Evolutionary conservation across 1,140 invertebrate genomes (phyloP).

Genomic region (Drosophila chauvacae): DNA sequence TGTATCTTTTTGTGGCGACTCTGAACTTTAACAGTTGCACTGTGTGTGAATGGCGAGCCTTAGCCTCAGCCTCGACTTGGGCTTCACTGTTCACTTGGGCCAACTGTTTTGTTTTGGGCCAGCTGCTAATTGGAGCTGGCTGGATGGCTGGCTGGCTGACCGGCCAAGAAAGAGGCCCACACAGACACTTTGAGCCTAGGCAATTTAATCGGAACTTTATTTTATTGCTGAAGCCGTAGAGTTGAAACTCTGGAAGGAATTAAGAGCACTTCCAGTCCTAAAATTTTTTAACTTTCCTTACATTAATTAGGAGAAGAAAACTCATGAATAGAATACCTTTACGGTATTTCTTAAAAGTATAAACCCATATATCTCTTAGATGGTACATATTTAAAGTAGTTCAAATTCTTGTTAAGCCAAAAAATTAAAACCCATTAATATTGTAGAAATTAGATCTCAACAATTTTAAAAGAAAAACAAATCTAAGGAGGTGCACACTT

Average conservation of each 20-base stretch:
- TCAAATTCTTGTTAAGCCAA: not conserved
- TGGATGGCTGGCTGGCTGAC: not conserved
- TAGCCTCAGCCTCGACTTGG: not conserved
- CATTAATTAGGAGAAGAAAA: not conserved
- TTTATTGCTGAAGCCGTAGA: slow-evolving; percentile 42
- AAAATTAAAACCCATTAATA: not conserved
- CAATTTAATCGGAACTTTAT: slow-evolving; percentile 27
- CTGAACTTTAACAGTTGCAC: slow-evolving; percentile 50
- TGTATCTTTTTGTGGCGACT: slow-evolving; percentile 42
- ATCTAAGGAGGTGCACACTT: not conserved
- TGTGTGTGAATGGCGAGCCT: slow-evolving; percentile 23
- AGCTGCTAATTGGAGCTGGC: slow-evolving; percentile 31
- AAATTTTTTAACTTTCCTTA: not conserved
- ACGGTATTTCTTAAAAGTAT: not conserved
- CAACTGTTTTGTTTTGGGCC: slow-evolving; percentile 30
- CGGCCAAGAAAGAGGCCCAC: slow-evolving; percentile 30
- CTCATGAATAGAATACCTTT: not conserved
- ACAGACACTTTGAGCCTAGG: slow-evolving; percentile 4
- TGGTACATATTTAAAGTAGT: not conserved
- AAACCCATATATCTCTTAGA: not conserved
- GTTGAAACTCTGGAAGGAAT: slow-evolving; percentile 9
- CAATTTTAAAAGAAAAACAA: not conserved
- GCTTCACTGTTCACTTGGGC: slow-evolving; percentile 10
- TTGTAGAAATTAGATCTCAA: no score
- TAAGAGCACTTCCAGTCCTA: slow-evolving; percentile 6